Base-by-base conservation (phyloP, 2,888 invertebrate genomes). In the Pandemis cinnamomeana region DNA sequence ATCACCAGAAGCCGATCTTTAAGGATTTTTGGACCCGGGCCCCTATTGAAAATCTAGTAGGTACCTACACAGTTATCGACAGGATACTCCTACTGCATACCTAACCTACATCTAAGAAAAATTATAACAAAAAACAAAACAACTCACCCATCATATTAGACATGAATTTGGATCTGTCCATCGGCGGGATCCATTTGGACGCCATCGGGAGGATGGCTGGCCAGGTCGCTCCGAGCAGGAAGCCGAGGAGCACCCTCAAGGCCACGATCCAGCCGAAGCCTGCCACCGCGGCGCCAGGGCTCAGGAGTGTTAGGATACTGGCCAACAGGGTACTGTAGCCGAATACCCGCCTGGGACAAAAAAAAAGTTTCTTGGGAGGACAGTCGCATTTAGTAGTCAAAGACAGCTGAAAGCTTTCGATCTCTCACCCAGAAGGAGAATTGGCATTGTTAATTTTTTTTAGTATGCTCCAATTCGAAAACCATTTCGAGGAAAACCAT, bases 171-270 rank as follows among this genome's bases (percentile, higher is more conserved):
- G 98, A 98, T 79, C 99, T 95, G 87, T 99, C 99, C 95, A 97
- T 95, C 11, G 98, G 98, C 7, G 99, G 99, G 75, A 99, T 97
- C 99, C 99, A 99, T 78, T 97, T 96, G 7, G 98, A 97, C 55
- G 98, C 98, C 95, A 99, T 96, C 5, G 98, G 97, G 75, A 98
- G 97, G 84, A 99, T 98, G 7, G 98, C 97, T 0, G 99, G 99
- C 97, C 98, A 99, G 8, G 98, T 97, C 13, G 97, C 98, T 67
- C 98, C 97, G 89, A 98, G 95, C 86, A 97, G 95, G 82, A 98
- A 95, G 68, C 98, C 98, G 42, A 97, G 95, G 6, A 97, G 80
- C 6, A 97, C 96, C 75, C 99, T 95, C 8, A 97, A 92, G 11
- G 96, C 94, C 66, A 98, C 95, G 36, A 98, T 93, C 78, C 96